Evolutionary conservation across 2,113 vertebrate genomes (phyloP).

Genomic region (Ramphastos sulfuratus): DNA sequence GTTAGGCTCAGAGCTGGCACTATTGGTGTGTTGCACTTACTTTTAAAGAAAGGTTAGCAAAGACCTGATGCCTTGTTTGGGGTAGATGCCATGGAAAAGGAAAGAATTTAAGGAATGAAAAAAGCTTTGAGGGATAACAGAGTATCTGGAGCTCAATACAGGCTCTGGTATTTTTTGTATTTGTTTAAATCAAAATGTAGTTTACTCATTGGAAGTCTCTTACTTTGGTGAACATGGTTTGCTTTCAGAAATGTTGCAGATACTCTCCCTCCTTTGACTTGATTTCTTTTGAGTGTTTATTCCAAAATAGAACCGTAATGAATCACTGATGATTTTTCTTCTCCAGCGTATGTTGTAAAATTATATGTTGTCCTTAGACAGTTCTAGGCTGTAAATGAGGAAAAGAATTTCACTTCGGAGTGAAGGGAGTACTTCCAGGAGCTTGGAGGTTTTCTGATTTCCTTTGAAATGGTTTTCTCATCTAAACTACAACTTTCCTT

Average conservation of each 20-base stretch:
- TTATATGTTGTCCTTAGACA: not conserved
- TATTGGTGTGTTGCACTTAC: not conserved
- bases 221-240: not conserved
- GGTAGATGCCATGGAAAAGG: not conserved
- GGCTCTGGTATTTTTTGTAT: not conserved
- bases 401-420: not conserved
- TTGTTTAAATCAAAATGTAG: not conserved
- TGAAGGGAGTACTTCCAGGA: not conserved
- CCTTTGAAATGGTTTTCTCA: not conserved
- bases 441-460: not conserved
- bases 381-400: not conserved
- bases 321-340: not conserved
- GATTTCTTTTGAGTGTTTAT: conserved; percentile 4
- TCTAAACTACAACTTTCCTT: not conserved
- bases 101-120: conserved; percentile 39
- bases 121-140: not conserved
- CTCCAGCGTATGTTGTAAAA: not conserved
- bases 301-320: not conserved
- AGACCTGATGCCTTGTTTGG: not conserved
- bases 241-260: not conserved
- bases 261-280: not conserved
- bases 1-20: not conserved
- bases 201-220: not conserved
- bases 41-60: not conserved
- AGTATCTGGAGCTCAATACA: not conserved